Base-by-base conservation (phyloP, 2,113 vertebrate genomes). In the Gavialis gangeticus region DNA sequence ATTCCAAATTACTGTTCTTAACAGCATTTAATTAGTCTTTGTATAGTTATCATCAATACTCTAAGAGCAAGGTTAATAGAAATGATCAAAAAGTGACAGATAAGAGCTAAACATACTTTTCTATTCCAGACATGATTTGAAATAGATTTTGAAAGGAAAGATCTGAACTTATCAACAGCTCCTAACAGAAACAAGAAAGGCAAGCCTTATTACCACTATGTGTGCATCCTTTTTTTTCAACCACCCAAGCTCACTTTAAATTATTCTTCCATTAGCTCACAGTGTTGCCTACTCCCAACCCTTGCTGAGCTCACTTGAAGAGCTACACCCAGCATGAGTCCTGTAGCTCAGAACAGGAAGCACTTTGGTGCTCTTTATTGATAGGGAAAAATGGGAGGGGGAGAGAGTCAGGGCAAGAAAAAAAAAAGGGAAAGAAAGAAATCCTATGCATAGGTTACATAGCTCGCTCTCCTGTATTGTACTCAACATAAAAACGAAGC, bases 251-350 rank as follows among this genome's bases (percentile, higher is more conserved):
- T 96, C 73, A 81, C 73, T 96, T 94, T 92, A 96, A 96, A 95
- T 94, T 97, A 97, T 97, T 95, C 91, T 92, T 95, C 94, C 93
- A 96, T 97, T 97, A 97, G 95, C 94, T 91, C 81, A 79, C 94
- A 94, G 86, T 88, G 85, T 94, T 94, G 92, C 91, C 94, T 96
- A 75, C 92, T 95, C 95, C 90, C 82, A 86, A 30, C 94, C 12
- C 93, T 97, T 94, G 93, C 93, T 96, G 96, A 96, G 95, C 92
- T 90, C 94, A 97, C 97, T 97, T 97, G 95, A 97, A 97, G 97
- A 97, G 95, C 95, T 92, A 71, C 27, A 90, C 93, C 27, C 96
- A 96, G 97, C 96, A 56, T 97, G 96, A 80, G 93, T 97, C 85
- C 94, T 97, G 93, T 95, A 94, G 89, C 83, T 95, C 93, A 87